Conservation (phyloP, 2,888 invertebrate genomes). For the Neoaliturus tenellus region DNA sequence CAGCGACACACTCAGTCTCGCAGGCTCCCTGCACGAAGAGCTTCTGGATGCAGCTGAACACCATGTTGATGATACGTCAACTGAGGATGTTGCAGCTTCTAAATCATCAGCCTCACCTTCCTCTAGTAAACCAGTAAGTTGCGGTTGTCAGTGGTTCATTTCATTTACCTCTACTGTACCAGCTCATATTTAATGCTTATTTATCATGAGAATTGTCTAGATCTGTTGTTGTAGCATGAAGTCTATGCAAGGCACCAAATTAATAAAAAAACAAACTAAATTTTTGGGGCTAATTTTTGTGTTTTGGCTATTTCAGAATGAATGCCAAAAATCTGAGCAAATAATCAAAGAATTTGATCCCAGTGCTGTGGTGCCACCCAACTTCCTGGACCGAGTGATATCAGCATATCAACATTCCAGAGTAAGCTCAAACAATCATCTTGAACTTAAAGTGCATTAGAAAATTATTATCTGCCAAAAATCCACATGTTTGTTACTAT, state of each 20-base stretch:
- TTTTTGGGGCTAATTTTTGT: neutral
- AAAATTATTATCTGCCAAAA: too few relatives aligned
- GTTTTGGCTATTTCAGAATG: constrained; percentile 53
- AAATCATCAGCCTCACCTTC: neutral
- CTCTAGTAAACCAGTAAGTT: neutral
- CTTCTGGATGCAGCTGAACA: constrained; percentile 32
- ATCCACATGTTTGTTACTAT: too few relatives aligned
- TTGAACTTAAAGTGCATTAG: too few relatives aligned
- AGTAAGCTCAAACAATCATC: constrained; percentile 47
- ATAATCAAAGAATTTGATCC: constrained; percentile 57
- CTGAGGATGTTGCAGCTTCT: constrained; percentile 45
- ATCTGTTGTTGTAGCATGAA: too few relatives aligned
- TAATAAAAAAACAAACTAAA: neutral
- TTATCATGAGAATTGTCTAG: too few relatives aligned
- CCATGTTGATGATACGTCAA: constrained; percentile 46
- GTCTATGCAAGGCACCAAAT: too few relatives aligned
- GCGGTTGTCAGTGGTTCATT: neutral
- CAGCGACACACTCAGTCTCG: neutral
- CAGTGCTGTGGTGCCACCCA: neutral
- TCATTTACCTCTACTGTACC: too few relatives aligned
- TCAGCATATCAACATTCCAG: constrained; percentile 64
- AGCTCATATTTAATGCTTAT: too few relatives aligned
- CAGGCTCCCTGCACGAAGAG: constrained; percentile 10
- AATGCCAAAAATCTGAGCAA: constrained; percentile 60
- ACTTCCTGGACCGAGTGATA: constrained; percentile 57